These are phyloP conservation scores for Drosophila tanythrix DNA, from an alignment of 2,888 invertebrate genomes.

Conservation along the genomic window DNA sequence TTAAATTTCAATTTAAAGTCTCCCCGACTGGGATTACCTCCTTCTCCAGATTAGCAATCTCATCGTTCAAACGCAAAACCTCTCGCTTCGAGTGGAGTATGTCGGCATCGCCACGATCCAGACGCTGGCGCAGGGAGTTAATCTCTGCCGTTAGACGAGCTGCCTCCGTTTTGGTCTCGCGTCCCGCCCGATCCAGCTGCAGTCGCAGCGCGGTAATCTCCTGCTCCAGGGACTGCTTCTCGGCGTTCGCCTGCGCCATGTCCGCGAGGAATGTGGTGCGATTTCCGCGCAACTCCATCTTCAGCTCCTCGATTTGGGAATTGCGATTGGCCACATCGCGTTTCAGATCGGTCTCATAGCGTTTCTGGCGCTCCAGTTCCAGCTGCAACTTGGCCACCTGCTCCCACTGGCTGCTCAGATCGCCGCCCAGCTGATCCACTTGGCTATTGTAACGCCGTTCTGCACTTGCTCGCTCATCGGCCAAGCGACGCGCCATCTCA, in stretches of 20 bases:
- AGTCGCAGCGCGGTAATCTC: constrained; percentile 90
- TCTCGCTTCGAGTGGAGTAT: constrained; percentile 92
- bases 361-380: constrained; percentile 91
- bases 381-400: constrained; percentile 90
- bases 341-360: constrained; percentile 90
- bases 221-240: constrained; percentile 92
- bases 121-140: constrained; percentile 88
- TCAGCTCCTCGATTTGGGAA: constrained; percentile 91
- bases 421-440: constrained; percentile 92
- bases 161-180: constrained; percentile 91
- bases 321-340: constrained; percentile 92
- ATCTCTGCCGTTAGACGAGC: constrained; percentile 91
- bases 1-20: neutral
- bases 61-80: constrained; percentile 91
- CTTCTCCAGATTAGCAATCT: constrained; percentile 91
- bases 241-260: constrained; percentile 90
- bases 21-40: constrained; percentile 86
- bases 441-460: constrained; percentile 90
- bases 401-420: constrained; percentile 92
- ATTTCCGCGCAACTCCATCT: constrained; percentile 92
- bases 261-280: constrained; percentile 90
- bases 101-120: constrained; percentile 93
- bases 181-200: constrained; percentile 89
- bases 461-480: constrained; percentile 90
- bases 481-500: constrained; percentile 90